Evolutionary conservation across 2,888 invertebrate genomes (phyloP), one percentile per base, ranked within the genome.

Genomic region (Meteorus colon): DNA sequence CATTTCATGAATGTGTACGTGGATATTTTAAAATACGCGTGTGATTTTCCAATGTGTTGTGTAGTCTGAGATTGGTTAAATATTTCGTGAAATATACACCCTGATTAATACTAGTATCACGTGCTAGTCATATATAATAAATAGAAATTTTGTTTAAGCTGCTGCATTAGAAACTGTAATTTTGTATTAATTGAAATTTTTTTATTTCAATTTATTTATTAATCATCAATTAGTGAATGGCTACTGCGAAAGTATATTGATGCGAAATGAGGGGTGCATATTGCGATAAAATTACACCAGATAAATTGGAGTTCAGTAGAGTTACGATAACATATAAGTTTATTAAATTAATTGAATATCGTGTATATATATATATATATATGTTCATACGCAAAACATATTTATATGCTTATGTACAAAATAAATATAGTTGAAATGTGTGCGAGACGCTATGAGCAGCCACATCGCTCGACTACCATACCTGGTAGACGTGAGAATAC

Each of bases 391-490:
- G 41, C 19, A 16, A 65, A 24, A 24, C 19, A 34, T 65, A 60
- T 8, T 62, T 29, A 29, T 27, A 34, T 34, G n/a, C 34, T 16
- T n/a, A 63, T 10, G 12, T 10, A 65, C 8, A 41, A 4, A 34
- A 37, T 65, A 65, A 37, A 65, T 19, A 37, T 29, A 29, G 29
- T 68, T 51, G 14, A 75, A 72, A 71, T 29, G 41, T 55, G 48
- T 55, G 68, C 72, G 76, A 34, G 80, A 81, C 81, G 88, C 88
- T 94, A 97, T 91, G 96, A 95, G 90, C 98, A 98, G 72, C 97
- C 97, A 89, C 98, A 98, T 86, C 95, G 93, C 83, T 97, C 96
- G 55, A 98, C 97, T 76, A 97, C 96, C 98, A 98, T 98, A 31
- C 97, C 96, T 6, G 97, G 97, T 83, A 98, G 92, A 79, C 94